Evolutionary conservation across 2,113 vertebrate species (phyloP).

Genomic region (Tachysurus fulvidraco): DNA sequence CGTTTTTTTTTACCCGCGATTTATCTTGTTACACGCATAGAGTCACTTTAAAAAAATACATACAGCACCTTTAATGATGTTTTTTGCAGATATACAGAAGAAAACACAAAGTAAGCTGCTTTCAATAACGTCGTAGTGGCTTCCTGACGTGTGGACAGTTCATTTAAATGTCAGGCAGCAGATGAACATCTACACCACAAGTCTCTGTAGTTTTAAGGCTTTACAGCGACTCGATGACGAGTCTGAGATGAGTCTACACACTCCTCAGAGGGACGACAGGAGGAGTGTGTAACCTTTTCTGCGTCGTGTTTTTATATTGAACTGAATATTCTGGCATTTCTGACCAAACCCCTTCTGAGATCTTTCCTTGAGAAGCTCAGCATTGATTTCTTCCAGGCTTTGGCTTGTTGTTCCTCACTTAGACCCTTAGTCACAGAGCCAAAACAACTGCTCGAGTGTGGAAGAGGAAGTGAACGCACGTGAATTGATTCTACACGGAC

Average conservation of each 20-base stretch:
- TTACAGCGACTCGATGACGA: conserved; percentile 16
- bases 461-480: not conserved
- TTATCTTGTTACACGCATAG: not conserved
- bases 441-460: not conserved
- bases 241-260: conserved; percentile 14
- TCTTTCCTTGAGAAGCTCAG: not conserved
- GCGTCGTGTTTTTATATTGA: not conserved
- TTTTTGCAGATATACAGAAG: not conserved
- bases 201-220: conserved; percentile 12
- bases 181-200: conserved; percentile 5
- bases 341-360: not conserved
- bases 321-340: conserved; percentile 16
- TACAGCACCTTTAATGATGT: not conserved
- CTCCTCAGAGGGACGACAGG: conserved; percentile 7
- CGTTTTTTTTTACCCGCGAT: not conserved
- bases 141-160: not conserved
- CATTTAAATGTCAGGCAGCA: conserved; percentile 42
- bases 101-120: not conserved
- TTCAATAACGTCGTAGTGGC: not conserved
- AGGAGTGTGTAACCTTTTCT: conserved; percentile 22
- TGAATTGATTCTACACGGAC: conserved; percentile 6
- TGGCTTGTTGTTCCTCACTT: not conserved
- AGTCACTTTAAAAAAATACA: not conserved
- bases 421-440: not conserved
- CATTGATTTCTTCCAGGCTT: not conserved